Evolutionary conservation across 2,113 vertebrate species (phyloP), one percentile per base, ranked within the genome.

Genomic region (Athene noctua): DNA sequence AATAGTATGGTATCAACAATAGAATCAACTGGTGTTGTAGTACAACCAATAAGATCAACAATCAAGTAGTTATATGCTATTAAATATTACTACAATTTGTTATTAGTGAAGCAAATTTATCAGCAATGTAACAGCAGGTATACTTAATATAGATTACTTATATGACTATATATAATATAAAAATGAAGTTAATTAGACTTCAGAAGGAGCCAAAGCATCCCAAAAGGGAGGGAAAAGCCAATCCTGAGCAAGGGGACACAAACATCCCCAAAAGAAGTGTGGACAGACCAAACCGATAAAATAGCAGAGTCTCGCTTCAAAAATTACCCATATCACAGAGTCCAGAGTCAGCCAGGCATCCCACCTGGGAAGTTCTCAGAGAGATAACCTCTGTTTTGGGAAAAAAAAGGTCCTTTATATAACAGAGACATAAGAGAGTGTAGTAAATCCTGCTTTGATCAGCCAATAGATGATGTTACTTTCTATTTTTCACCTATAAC

Each of bases 111-210:
- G 23, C 4, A 55, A 93, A 58, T 0, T 5, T 66, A 47, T 18
- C 40, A 95, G 44, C 17, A 75, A 44, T 44, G 6, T 63, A 68
- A 42, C 5, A 42, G 18, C 10, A 67, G 13, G 29, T 38, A 54
- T 27, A 23, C 4, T 49, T 47, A 13, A n/a, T 49, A 67, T 4
- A 55, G 20, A 15, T 83, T 72, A 16, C 2, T 34, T 66, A 5
- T 22, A 55, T 61, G 21, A 40, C 23, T 66, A n/a, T 9, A 59
- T 29, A 32, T 38, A 62, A 73, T 7, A 46, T 2, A 57, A 71
- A 52, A 74, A 61, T 3, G 0, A 58, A 44, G 13, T 14, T 0
- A 88, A 68, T 19, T 51, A 2, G 0, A 36, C 65, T 86, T 79
- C 27, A 59, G n/a, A 83, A 86, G 9, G 14, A 65, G 32, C 15